These are phyloP conservation scores for Melanotaenia maccullochi DNA, from an alignment of 2,797 vertebrate genomes.

Conservation along the genomic window DNA sequence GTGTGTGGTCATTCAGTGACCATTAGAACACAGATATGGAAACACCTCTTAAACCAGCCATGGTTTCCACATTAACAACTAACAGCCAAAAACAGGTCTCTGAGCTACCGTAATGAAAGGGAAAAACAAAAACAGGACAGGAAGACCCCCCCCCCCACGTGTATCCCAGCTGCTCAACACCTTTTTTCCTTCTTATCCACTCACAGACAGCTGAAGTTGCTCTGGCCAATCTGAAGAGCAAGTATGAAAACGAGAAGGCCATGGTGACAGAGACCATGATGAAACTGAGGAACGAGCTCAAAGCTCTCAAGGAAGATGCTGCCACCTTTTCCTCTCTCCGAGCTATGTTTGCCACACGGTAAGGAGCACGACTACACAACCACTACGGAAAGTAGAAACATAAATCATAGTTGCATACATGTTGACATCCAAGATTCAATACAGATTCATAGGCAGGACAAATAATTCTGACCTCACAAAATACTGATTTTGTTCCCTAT, in stretches of 20 bases:
- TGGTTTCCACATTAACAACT: constrained; percentile 18
- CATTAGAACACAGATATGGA: constrained; percentile 13
- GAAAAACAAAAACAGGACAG: constrained; percentile 8
- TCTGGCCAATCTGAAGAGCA: constrained; percentile 96
- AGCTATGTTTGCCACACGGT: constrained; percentile 97
- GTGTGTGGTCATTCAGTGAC: constrained; percentile 41
- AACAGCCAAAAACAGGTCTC: constrained; percentile 1
- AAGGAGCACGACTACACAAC: constrained; percentile 23
- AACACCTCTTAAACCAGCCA: constrained; percentile 36
- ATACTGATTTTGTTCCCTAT: neutral
- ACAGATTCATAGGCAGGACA: neutral
- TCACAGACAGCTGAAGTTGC: constrained; percentile 93
- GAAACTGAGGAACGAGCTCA: constrained; percentile 95
- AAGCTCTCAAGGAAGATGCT: constrained; percentile 94
- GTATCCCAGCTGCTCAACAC: constrained; percentile 39
- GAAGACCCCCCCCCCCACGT: constrained; percentile 3
- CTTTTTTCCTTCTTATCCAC: constrained; percentile 36
- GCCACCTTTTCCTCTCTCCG: constrained; percentile 95
- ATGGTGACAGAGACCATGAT: constrained; percentile 98
- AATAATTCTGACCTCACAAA: too few relatives aligned
- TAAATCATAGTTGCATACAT: neutral
- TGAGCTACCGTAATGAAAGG: neutral
- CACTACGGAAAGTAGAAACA: neutral
- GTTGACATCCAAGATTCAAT: neutral
- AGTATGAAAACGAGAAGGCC: constrained; percentile 96